phyloP scores from a whole-genome alignment of 2,797 vertebrate species.

The Scyliorhinus canicula region DNA sequence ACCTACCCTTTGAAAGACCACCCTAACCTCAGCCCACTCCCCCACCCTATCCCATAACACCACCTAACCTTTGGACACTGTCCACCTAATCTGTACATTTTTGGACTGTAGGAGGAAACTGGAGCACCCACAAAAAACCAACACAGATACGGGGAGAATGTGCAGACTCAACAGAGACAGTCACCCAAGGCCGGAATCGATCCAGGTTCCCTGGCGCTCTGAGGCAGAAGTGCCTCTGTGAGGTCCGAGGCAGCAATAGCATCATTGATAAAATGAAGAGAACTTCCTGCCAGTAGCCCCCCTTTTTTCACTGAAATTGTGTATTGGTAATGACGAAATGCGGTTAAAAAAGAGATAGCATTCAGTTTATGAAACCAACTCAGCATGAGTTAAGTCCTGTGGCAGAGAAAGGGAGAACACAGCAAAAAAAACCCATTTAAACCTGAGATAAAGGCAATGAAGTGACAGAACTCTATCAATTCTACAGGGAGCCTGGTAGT shows the following conservation, averaged over 20 bases:
- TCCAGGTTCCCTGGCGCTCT: no score
- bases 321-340: background rate
- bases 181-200: no score
- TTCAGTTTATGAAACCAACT: background rate
- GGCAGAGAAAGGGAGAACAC: background rate
- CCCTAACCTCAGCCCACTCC: no score
- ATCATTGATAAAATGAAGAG: background rate
- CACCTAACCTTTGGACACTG: no score
- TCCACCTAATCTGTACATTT: no score
- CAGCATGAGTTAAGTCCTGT: background rate
- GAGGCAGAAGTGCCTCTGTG: no score
- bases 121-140: no score
- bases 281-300: background rate
- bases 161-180: no score
- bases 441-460: background rate
- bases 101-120: no score
- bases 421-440: background rate
- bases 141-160: no score
- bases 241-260: background rate
- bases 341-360: background rate
- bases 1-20: no score
- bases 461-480: background rate
- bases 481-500: background rate
- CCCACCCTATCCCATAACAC: no score
- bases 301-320: background rate